Evolutionary conservation across 2,797 vertebrate genomes (phyloP), one percentile per base, ranked within the genome.

Genomic region (Cryptoprocta ferox): DNA sequence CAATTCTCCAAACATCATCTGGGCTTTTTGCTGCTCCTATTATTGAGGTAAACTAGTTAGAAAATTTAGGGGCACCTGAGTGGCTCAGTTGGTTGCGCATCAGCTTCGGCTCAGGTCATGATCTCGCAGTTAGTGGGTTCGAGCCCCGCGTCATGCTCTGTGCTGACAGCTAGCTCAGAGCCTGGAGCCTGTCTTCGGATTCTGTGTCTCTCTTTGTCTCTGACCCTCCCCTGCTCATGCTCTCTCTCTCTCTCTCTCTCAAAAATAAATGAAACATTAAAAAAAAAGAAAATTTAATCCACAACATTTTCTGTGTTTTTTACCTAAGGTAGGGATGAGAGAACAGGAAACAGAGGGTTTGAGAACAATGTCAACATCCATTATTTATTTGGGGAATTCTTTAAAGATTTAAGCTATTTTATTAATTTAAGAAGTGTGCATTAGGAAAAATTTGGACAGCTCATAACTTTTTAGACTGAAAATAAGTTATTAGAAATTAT

Each of bases 1-100:
- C 66, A 37, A 4, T 59, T 78, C 84, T 95, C 94, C 89, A 97
- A 97, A 97, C 97, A 96, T 15, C 32, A 35, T 45, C 82, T 61
- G 65, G 21, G n/a, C 32, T 84, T 85, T 89, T 30, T 68, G 48
- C 30, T 91, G 61, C 80, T 90, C 94, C 73, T 66, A 5, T 53
- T 68, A 78, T 11, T 90, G 78, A 61, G 21, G 61, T n/a, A 87
- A 91, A 68, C 48, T 70, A 78, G 32, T 73, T 15, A 45, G 94
- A 85, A 79, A 42, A 84, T 19, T 82, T 9, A 45, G 42, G 42
- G 42, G 42, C 42, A 45, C 42, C 42, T 45, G 8, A 9, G 42
- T 45, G 42, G 42, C 42, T 45, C 42, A 45, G 42, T 45, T 9
- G 7, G 42, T 45, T 45, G 42, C 8, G 42, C 8, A 45, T 45